Evolutionary conservation across 1,140 invertebrate genomes (phyloP), one percentile per base, ranked within the genome.

Genomic region (Coenobita brevimanus): DNA sequence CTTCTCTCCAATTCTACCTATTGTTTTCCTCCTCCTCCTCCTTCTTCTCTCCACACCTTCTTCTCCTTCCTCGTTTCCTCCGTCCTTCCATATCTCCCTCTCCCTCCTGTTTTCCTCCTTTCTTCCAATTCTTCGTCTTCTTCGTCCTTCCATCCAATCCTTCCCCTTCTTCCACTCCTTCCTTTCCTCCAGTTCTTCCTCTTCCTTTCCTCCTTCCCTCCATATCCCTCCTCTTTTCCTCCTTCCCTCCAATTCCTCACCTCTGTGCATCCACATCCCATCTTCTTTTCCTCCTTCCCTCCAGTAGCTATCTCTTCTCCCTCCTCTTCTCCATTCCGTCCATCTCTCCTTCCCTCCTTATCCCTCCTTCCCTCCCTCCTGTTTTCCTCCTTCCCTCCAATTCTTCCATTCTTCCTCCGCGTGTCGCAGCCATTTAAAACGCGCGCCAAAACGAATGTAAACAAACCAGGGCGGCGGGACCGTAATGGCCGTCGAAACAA

Each of bases 11-110:
- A 67, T 33, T 67, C n/a, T 24, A n/a, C 6, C 8, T n/a, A 27
- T n/a, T 50, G 24, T 33, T 79, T 50, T 43, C 75, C 27, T 43
- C 43, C 75, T 43, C 75, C 50, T 43, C 43, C 75, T 75, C 71
- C 41, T 38, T 43, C 71, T 75, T 38, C 41, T 38, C 41, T 38
- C 41, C 71, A 36, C 71, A 36, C 71, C 41, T 38, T 75, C 71
- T 75, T 38, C 24, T n/a, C 41, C 71, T 75, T 38, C 41, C 71
- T 75, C 15, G 24, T 73, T 21, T 73, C 36, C 38, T 36, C 38
- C 69, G 27, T 36, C 38, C 36, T 73, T 21, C 36, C 36, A 33
- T 36, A 33, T 36, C n/a, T 36, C 36, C 36, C 21, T 36, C n/a
- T 21, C 38, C 69, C 38, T 36, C 36, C 27, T 73, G 6, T 38